A percentile compares a stretch with the other conserved stretches of the same genome.
These are phyloP conservation scores for Pseudorasbora parva DNA, from an alignment of 2,113 vertebrate species.

Conservation along the genomic window DNA sequence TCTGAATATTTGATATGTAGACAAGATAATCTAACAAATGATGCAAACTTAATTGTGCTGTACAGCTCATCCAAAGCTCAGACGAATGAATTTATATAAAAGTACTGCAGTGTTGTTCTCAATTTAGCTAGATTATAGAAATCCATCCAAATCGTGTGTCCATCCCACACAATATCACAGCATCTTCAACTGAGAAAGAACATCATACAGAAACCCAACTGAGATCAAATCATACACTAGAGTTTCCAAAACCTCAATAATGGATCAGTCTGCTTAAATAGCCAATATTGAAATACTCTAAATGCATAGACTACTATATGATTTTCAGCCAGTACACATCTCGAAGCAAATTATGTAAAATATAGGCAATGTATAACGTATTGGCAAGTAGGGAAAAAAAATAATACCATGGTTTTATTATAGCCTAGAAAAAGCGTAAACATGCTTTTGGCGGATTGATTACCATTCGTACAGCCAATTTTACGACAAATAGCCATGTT, in stretches of 20 bases:
- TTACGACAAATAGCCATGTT: no score
- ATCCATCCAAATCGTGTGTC: conserved; percentile 14
- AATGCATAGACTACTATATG: not conserved
- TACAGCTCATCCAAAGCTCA: not conserved
- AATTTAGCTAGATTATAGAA: not conserved
- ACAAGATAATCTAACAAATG: not conserved
- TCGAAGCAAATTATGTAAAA: not conserved
- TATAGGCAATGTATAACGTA: not conserved
- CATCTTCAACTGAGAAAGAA: not conserved
- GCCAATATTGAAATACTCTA: not conserved
- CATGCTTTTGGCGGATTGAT: no score
- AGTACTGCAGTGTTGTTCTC: not conserved
- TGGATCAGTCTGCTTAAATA: not conserved
- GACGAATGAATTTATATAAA: not conserved
- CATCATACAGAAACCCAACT: not conserved
- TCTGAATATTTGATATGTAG: not conserved
- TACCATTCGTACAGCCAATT: no score
- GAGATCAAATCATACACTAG: not conserved
- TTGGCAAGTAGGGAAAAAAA: not conserved
- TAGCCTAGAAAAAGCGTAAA: no score
- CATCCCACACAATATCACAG: conserved; percentile 22
- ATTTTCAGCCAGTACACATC: not conserved
- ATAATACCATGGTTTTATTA: no score
- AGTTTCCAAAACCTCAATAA: not conserved
- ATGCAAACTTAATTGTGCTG: not conserved